These are phyloP conservation scores for Spisula subtruncata DNA, from an alignment of 2,888 invertebrate species.

Conservation along the genomic window DNA sequence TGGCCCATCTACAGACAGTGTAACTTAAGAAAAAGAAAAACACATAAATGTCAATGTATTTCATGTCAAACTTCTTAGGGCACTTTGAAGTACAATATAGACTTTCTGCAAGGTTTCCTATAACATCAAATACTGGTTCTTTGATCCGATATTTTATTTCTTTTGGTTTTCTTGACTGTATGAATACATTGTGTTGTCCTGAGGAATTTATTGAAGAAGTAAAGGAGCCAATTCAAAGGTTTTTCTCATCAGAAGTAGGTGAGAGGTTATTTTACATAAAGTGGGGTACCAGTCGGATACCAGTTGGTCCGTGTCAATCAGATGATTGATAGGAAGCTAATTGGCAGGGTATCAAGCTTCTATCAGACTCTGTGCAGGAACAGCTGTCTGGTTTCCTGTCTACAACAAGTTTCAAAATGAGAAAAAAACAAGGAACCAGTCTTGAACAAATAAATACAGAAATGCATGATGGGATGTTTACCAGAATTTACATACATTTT, in stretches of 20 bases:
- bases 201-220: not conserved
- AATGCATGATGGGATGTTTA: not conserved
- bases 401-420: not conserved
- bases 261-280: not conserved
- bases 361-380: constrained; percentile 23
- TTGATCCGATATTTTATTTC: not conserved
- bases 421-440: constrained; percentile 8
- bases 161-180: not conserved
- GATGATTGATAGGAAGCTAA: constrained; percentile 29
- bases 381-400: constrained; percentile 39
- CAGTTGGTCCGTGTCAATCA: constrained; percentile 41
- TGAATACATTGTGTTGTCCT: not conserved
- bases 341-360: constrained; percentile 32
- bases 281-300: not conserved
- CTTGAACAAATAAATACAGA: not conserved
- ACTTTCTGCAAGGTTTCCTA: constrained; percentile 10
- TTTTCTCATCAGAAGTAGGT: not conserved
- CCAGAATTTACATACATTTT: not conserved
- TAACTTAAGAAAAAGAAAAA: not conserved
- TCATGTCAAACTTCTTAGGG: not conserved
- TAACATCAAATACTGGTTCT: not conserved
- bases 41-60: constrained; percentile 19
- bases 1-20: not conserved
- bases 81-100: not conserved
- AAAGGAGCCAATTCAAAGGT: constrained; percentile 9